These are phyloP conservation scores for Chrysocyon brachyurus DNA, from an alignment of 2,797 vertebrate species.

Conservation along the genomic window DNA sequence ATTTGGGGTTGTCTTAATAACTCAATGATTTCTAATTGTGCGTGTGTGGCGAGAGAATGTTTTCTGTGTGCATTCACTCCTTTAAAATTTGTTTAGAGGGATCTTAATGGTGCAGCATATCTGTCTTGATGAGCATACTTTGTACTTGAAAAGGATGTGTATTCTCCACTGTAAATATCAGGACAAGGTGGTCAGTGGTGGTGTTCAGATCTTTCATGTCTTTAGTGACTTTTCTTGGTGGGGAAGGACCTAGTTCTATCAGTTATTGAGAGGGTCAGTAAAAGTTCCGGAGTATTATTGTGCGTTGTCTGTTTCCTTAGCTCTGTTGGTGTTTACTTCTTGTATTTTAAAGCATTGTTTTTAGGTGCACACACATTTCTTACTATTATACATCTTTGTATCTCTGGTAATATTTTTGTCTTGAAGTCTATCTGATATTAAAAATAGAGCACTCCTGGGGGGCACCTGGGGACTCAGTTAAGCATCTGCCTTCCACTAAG, in stretches of 20 bases:
- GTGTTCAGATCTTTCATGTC: background rate
- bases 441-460: background rate
- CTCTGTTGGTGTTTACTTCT: background rate
- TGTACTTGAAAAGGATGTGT: background rate
- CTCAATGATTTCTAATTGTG: background rate
- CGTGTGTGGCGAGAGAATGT: background rate
- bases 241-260: background rate
- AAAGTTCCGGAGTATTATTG: background rate
- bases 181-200: background rate
- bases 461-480: too few species aligned
- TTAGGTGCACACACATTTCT: background rate
- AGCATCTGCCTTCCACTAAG: too few species aligned
- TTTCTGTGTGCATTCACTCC: background rate
- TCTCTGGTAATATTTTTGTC: background rate
- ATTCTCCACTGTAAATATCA: background rate
- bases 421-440: background rate
- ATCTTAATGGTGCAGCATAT: background rate
- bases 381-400: background rate
- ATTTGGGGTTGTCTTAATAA: background rate
- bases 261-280: background rate
- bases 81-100: slow-evolving; percentile 27
- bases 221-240: background rate
- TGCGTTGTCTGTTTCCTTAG: background rate
- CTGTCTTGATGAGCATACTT: background rate
- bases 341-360: background rate